A percentile compares a stretch with the other conserved stretches of the same genome.
phyloP scores from a whole-genome alignment of 1,140 invertebrate genomes.

The Oryctes rhinoceros region DNA sequence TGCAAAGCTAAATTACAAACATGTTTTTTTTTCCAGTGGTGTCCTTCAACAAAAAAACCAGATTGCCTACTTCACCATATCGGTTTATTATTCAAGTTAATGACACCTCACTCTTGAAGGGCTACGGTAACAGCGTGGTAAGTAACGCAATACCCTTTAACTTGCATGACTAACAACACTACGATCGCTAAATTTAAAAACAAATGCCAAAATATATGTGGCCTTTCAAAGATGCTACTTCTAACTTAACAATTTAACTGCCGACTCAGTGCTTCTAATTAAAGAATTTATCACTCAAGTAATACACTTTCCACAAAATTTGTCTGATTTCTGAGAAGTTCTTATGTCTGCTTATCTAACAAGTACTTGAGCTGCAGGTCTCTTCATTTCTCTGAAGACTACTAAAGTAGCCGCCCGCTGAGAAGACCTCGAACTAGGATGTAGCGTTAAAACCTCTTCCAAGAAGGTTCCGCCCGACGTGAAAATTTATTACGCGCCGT shows the following conservation, averaged over 20 bases:
- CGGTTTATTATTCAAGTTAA: conserved; percentile 45
- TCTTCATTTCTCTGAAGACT: background rate
- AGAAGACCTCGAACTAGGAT: background rate
- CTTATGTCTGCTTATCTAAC: background rate
- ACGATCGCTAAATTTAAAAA: too few species aligned
- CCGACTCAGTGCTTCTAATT: too few species aligned
- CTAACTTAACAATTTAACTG: too few species aligned
- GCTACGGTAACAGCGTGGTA: conserved; percentile 45
- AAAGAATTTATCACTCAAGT: background rate
- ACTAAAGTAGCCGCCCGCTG: background rate
- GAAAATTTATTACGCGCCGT: conserved; percentile 4
- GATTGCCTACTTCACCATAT: conserved; percentile 32
- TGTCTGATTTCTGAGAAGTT: background rate
- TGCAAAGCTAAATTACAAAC: background rate
- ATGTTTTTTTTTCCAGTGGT: conserved; percentile 37
- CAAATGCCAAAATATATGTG: too few species aligned
- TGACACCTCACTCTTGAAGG: conserved; percentile 46
- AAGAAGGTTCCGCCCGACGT: background rate
- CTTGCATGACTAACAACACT: too few species aligned
- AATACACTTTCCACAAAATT: background rate
- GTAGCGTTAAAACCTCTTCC: background rate
- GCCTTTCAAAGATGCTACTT: too few species aligned
- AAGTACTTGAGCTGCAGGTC: background rate
- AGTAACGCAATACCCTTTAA: conserved; percentile 19
- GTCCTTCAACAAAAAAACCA: conserved; percentile 28